phyloP scores from a whole-genome alignment of 2,888 invertebrate species.

The Sussaba pulchella region DNA sequence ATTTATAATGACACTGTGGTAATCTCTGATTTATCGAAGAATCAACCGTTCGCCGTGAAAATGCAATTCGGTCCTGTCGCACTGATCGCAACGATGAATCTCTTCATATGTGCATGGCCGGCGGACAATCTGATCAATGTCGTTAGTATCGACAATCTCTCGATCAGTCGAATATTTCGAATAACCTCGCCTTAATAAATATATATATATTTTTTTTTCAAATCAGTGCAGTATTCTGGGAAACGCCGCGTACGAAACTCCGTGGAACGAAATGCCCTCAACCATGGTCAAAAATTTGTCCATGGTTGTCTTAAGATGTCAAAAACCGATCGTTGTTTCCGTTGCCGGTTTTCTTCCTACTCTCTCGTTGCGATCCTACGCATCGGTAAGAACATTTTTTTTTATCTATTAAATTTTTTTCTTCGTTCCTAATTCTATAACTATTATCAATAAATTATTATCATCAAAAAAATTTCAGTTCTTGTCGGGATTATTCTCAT shows the following conservation, averaged over 20 bases:
- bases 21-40: slow-evolving; percentile 37
- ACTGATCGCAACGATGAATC: slow-evolving; percentile 41
- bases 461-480: slow-evolving; percentile 50
- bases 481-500: slow-evolving; percentile 47
- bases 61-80: slow-evolving; percentile 49
- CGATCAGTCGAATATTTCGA: slow-evolving; percentile 46
- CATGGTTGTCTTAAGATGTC: slow-evolving; percentile 36
- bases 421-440: neutral
- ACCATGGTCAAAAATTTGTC: slow-evolving; percentile 50
- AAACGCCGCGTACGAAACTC: slow-evolving; percentile 57
- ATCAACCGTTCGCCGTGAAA: slow-evolving; percentile 55
- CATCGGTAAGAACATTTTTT: slow-evolving; percentile 37
- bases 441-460: too few species aligned
- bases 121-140: slow-evolving; percentile 57
- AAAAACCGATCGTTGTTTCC: slow-evolving; percentile 40
- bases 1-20: too few species aligned
- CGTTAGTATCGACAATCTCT: slow-evolving; percentile 43
- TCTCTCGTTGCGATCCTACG: slow-evolving; percentile 48
- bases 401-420: too few species aligned
- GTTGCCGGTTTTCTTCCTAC: slow-evolving; percentile 53
- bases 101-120: slow-evolving; percentile 63
- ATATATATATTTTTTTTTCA: too few species aligned
- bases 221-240: slow-evolving; percentile 30
- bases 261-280: slow-evolving; percentile 66
- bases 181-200: too few species aligned